These are phyloP conservation scores for Hirundichthys speculiger DNA, from an alignment of 2,113 vertebrate genomes.

Conservation along the genomic window DNA sequence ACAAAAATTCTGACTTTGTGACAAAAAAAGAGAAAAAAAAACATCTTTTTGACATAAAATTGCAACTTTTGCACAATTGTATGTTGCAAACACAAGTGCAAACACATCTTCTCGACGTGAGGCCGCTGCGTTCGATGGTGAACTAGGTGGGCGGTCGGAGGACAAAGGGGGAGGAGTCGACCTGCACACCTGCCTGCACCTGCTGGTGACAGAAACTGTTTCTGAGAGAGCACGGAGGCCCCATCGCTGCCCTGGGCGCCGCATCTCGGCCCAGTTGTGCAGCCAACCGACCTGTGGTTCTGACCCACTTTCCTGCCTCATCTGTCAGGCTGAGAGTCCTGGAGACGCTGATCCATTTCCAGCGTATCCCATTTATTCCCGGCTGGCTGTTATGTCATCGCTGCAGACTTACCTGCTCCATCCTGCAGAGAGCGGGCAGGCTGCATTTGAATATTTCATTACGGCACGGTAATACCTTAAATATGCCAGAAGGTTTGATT, in stretches of 20 bases:
- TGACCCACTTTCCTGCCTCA: constrained; percentile 73
- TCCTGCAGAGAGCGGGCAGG: constrained; percentile 25
- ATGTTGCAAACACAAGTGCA: too few relatives aligned
- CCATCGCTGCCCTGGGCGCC: constrained; percentile 34
- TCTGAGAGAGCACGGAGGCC: constrained; percentile 14
- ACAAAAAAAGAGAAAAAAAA: too few relatives aligned
- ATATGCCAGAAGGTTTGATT: constrained; percentile 68
- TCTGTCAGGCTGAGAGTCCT: constrained; percentile 56
- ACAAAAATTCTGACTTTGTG: too few relatives aligned
- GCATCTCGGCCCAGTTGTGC: constrained; percentile 62
- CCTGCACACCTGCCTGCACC: too few relatives aligned
- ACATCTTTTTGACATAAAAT: too few relatives aligned
- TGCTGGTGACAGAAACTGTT: constrained; percentile 34
- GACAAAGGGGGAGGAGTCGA: too few relatives aligned
- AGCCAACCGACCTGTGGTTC: constrained; percentile 67
- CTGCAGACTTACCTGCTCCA: constrained; percentile 63
- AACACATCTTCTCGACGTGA: too few relatives aligned
- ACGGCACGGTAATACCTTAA: constrained; percentile 69
- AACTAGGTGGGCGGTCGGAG: too few relatives aligned
- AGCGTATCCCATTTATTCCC: constrained; percentile 67
- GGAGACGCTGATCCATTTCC: constrained; percentile 61
- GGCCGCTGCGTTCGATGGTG: too few relatives aligned
- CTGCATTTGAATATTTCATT: constrained; percentile 77
- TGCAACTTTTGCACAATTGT: too few relatives aligned
- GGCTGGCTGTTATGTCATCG: constrained; percentile 65